Evolutionary conservation across 2,888 invertebrate genomes (phyloP).

Genomic region (Eudasyphora cyanicolor): DNA sequence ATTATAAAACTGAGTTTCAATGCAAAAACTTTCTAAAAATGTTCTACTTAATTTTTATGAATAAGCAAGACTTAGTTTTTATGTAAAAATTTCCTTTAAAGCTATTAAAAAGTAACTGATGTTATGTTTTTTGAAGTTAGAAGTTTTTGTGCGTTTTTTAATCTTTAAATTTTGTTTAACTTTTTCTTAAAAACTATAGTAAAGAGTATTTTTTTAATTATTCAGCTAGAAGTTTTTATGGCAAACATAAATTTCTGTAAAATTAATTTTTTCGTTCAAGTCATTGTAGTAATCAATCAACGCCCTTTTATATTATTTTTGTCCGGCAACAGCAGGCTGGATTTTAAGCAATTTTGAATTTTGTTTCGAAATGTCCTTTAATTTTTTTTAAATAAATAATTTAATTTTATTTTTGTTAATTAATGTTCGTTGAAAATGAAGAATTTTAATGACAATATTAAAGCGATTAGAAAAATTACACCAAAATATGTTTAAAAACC

Average conservation of each 20-base stretch:
- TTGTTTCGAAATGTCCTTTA: neutral
- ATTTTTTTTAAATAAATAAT: neutral
- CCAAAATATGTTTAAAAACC: slow-evolving; percentile 37
- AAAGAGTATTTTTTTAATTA: neutral
- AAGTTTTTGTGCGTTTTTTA: no score
- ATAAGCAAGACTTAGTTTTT: no score
- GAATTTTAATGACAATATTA: slow-evolving; percentile 43
- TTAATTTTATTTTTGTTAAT: slow-evolving; percentile 1
- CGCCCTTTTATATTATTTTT: neutral
- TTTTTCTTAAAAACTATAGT: neutral
- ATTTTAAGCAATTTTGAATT: slow-evolving; percentile 47
- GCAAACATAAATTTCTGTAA: neutral
- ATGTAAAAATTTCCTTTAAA: no score
- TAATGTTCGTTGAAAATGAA: neutral
- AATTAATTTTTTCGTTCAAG: neutral
- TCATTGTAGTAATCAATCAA: neutral
- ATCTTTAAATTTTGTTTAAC: neutral
- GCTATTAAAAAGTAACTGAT: no score
- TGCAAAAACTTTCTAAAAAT: no score
- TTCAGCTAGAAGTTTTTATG: neutral
- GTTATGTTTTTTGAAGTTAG: no score
- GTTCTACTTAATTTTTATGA: no score
- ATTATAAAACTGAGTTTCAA: no score
- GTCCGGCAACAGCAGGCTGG: slow-evolving; percentile 31
- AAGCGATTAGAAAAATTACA: slow-evolving; percentile 37